phyloP scores from a whole-genome alignment of 2,113 vertebrate genomes.

The Meles meles region DNA sequence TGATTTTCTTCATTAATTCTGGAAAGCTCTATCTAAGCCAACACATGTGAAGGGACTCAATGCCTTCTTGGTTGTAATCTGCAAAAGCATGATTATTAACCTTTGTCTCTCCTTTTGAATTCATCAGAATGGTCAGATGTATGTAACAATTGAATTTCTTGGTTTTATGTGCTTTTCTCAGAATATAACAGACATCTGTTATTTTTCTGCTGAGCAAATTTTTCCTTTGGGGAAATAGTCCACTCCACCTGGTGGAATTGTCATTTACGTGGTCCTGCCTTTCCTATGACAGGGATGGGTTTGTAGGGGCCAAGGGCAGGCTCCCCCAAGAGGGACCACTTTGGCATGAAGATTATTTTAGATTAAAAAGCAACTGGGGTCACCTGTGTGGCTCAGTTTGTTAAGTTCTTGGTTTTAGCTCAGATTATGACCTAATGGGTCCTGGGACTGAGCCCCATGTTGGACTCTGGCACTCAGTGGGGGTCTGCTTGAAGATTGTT shows the following conservation, averaged over 20 bases:
- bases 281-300: not conserved
- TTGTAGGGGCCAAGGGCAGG: not conserved
- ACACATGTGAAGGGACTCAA: not conserved
- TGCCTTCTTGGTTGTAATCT: not conserved
- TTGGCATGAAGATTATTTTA: not conserved
- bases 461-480: not conserved
- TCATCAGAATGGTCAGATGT: not conserved
- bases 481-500: not conserved
- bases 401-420: not conserved
- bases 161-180: not conserved
- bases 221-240: not conserved
- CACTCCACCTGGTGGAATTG: not conserved
- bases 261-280: not conserved
- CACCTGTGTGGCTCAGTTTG: not conserved
- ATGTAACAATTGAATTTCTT: not conserved
- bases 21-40: not conserved
- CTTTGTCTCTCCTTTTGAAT: not conserved
- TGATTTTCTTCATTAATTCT: slow-evolving; percentile 6
- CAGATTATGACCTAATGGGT: not conserved
- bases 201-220: not conserved
- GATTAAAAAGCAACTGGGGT: not conserved
- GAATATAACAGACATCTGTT: not conserved
- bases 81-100: not conserved
- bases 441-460: not conserved
- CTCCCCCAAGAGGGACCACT: not conserved